A percentile compares a stretch with the other conserved stretches of the same genome.
Evolutionary conservation across 2,113 vertebrate genomes (phyloP).

Genomic region (Pimephales promelas): DNA sequence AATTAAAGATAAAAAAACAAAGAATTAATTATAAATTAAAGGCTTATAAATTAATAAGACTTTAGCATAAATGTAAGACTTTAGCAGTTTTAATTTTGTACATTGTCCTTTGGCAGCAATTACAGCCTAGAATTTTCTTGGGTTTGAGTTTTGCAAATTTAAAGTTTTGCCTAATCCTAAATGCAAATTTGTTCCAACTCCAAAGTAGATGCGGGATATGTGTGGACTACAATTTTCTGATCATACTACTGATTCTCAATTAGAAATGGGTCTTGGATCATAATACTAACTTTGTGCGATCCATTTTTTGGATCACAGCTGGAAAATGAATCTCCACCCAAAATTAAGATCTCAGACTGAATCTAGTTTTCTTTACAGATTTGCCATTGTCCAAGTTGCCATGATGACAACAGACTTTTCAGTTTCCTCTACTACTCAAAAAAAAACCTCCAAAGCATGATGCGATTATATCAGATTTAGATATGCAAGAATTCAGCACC

Average conservation of each 20-base stretch:
- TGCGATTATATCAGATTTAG: neutral
- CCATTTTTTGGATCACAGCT: neutral
- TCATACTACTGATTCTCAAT: neutral
- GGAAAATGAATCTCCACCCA: neutral
- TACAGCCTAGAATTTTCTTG: neutral
- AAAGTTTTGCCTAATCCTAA: slow-evolving; percentile 17
- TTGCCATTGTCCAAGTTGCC: neutral
- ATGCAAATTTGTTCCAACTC: slow-evolving; percentile 3
- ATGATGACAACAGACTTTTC: neutral
- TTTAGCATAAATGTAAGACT: too few relatives aligned
- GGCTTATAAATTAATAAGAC: too few relatives aligned
- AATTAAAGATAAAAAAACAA: too few relatives aligned
- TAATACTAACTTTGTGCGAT: neutral
- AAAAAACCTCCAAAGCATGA: neutral
- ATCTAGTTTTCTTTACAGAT: neutral
- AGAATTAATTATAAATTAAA: too few relatives aligned
- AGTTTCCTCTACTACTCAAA: neutral
- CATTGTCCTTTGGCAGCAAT: neutral
- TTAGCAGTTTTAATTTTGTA: neutral
- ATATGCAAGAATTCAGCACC: neutral
- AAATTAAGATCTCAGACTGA: neutral
- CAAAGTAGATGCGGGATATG: neutral
- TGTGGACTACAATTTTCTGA: neutral
- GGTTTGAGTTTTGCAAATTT: neutral
- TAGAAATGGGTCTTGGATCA: neutral